phyloP scores from a whole-genome alignment of 2,797 vertebrate species.

The Eurystomus glaucurus region DNA sequence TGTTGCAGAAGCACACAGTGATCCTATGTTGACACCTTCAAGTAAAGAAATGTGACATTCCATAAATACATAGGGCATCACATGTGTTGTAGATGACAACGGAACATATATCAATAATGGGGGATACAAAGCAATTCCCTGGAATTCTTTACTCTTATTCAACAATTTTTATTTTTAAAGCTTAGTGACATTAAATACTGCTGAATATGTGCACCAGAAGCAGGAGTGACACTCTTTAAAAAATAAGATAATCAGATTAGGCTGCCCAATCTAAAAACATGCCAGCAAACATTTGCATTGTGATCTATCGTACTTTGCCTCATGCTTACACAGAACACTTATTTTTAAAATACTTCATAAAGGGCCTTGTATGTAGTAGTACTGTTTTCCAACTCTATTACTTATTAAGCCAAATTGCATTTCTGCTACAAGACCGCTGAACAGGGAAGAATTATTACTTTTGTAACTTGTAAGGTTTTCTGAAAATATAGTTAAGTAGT shows the following conservation, averaged over 20 bases:
- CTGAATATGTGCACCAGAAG: fast-evolving
- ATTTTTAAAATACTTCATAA: background rate
- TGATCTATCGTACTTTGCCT: background rate
- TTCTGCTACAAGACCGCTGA: background rate
- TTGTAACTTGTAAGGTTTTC: background rate
- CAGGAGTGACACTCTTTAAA: background rate
- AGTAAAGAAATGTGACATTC: background rate
- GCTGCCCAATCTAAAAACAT: background rate
- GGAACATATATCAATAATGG: background rate
- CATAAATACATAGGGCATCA: background rate
- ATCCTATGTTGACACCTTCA: background rate
- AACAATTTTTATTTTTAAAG: constrained; percentile 1
- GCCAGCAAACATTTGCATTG: background rate
- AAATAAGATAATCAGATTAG: background rate
- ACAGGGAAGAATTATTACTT: background rate
- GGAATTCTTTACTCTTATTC: background rate
- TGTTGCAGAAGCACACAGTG: background rate
- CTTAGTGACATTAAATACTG: background rate
- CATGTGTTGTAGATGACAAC: background rate
- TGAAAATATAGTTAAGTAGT: background rate
- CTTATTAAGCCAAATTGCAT: background rate
- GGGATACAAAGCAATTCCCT: constrained; percentile 8
- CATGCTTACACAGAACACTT: background rate
- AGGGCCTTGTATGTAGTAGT: background rate
- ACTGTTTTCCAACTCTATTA: background rate